Percentiles rank a stretch among this genome's conserved stretches.
These are phyloP conservation scores for Gila robusta DNA, from an alignment of 2,797 vertebrate genomes.

Conservation along the genomic window DNA sequence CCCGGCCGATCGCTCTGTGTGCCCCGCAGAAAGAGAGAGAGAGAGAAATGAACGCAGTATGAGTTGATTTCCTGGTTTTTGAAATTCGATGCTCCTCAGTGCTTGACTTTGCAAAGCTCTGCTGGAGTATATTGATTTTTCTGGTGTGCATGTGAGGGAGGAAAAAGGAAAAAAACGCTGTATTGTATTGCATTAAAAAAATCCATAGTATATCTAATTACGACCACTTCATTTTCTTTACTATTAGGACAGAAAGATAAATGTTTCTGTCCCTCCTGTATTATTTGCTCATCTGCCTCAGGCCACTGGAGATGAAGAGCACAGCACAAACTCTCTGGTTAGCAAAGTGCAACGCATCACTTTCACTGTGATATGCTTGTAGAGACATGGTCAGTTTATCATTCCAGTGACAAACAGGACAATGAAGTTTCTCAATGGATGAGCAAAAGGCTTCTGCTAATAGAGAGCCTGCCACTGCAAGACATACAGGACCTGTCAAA, in stretches of 20 bases:
- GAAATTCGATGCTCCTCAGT: conserved; percentile 73
- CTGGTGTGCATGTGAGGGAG: conserved; percentile 42
- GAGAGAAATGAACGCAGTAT: conserved; percentile 56
- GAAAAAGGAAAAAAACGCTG: conserved; percentile 50
- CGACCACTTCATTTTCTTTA: conserved; percentile 74
- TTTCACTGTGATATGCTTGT: conserved; percentile 2
- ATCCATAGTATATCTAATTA: conserved; percentile 79
- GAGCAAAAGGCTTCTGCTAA: not conserved
- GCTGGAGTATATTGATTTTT: conserved; percentile 77
- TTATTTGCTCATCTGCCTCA: conserved; percentile 71
- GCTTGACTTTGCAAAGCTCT: conserved; percentile 73
- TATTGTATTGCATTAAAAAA: conserved; percentile 69
- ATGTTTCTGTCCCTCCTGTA: conserved; percentile 69
- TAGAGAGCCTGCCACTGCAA: not conserved
- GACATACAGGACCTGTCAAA: not conserved
- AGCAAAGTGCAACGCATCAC: conserved; percentile 7
- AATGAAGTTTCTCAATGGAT: not conserved
- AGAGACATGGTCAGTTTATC: not conserved
- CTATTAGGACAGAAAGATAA: conserved; percentile 70
- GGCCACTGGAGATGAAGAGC: conserved; percentile 65
- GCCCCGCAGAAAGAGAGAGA: conserved; percentile 26
- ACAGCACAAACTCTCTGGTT: conserved; percentile 21
- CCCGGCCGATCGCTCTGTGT: not conserved
- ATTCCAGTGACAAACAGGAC: conserved; percentile 1
- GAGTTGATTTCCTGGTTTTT: conserved; percentile 68